Percentiles rank a stretch among this genome's conserved stretches.
Conservation (phyloP, 2,888 invertebrate genomes). For the Graphium colonna region DNA sequence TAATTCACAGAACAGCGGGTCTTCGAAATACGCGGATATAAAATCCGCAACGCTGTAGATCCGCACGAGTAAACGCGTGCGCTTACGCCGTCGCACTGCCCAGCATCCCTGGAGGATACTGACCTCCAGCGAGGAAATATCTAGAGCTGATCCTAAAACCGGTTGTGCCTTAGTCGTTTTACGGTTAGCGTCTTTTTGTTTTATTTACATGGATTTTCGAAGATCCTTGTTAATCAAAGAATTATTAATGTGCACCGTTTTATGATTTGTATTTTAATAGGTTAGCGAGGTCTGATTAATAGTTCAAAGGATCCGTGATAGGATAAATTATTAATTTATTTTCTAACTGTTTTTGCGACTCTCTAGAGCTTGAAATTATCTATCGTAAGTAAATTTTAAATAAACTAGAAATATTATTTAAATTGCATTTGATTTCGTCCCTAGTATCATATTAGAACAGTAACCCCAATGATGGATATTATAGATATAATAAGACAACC, state of each 20-base stretch:
- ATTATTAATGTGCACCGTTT: neutral
- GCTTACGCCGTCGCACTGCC: constrained; percentile 43
- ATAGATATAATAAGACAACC: too few relatives aligned
- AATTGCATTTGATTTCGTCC: too few relatives aligned
- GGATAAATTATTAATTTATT: neutral
- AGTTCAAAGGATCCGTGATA: neutral
- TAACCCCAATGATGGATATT: too few relatives aligned
- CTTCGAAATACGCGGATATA: constrained; percentile 4
- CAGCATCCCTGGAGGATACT: constrained; percentile 50
- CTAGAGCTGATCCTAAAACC: constrained; percentile 27
- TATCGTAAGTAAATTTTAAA: too few relatives aligned
- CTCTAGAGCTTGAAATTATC: too few relatives aligned
- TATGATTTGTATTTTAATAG: neutral
- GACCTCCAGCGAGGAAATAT: constrained; percentile 36
- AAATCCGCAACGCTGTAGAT: constrained; percentile 5
- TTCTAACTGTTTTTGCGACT: constrained; percentile 4
- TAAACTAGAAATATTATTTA: too few relatives aligned
- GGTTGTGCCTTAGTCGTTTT: constrained; percentile 14
- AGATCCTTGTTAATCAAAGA: neutral
- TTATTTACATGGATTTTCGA: constrained; percentile 1
- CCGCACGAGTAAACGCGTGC: constrained; percentile 20
- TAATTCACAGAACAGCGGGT: neutral
- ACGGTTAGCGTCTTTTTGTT: constrained; percentile 1
- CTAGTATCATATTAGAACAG: too few relatives aligned
- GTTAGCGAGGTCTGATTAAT: neutral